These are phyloP conservation scores for Prietella phreatophila DNA, from an alignment of 2,113 vertebrate genomes.

Conservation along the genomic window DNA sequence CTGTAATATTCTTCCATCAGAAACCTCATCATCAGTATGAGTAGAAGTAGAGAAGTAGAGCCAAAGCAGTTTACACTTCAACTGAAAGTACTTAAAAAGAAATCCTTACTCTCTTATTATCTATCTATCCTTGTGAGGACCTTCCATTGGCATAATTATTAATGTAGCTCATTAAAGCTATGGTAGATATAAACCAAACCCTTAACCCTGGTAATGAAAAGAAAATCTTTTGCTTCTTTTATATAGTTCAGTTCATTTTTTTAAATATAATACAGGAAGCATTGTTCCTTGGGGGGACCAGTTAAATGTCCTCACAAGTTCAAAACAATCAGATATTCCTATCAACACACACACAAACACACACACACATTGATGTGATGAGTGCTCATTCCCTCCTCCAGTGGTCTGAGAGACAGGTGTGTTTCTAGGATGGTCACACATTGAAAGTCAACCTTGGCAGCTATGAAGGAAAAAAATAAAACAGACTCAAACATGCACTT, in stretches of 20 bases:
- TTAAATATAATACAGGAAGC: background rate
- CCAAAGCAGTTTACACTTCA: background rate
- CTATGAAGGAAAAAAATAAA: background rate
- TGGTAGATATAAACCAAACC: background rate
- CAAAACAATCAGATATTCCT: background rate
- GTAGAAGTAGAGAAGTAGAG: background rate
- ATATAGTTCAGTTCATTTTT: background rate
- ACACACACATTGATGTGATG: background rate
- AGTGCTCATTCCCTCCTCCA: background rate
- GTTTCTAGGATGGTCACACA: constrained; percentile 17
- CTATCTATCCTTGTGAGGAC: background rate
- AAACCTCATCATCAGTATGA: background rate
- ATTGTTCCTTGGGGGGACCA: background rate
- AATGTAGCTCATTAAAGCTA: background rate
- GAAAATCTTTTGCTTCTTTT: background rate
- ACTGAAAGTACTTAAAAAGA: background rate
- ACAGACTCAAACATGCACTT: background rate
- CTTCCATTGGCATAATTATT: background rate
- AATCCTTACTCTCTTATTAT: background rate
- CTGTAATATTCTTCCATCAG: background rate
- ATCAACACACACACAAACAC: background rate
- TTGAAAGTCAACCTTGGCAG: background rate
- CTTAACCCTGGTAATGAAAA: background rate
- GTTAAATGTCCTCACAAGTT: background rate
- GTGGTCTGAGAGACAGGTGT: constrained; percentile 28